Conservation (phyloP, 2,797 vertebrate species). For the Arrhamphus sclerolepis region DNA sequence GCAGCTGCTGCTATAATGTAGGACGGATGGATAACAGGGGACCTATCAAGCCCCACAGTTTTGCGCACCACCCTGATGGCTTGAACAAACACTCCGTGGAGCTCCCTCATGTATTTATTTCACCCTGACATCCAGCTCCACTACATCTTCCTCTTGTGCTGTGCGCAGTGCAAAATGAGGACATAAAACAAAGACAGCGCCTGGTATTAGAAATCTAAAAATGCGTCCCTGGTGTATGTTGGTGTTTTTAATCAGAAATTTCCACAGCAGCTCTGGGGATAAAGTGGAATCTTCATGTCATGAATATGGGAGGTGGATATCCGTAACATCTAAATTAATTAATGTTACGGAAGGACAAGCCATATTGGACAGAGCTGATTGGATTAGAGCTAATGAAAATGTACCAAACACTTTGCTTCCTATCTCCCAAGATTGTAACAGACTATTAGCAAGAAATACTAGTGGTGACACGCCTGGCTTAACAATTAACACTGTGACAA, state of each 20-base stretch:
- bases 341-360: neutral
- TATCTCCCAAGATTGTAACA: constrained; percentile 15
- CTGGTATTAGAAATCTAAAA: constrained; percentile 7
- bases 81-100: constrained; percentile 42
- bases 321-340: neutral
- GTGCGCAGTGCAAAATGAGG: neutral
- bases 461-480: constrained; percentile 22
- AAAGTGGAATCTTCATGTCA: neutral
- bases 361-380: constrained; percentile 5
- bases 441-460: constrained; percentile 35
- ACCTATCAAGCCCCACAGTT: constrained; percentile 51
- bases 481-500: constrained; percentile 34
- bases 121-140: constrained; percentile 34
- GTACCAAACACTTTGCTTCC: constrained; percentile 23
- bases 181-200: constrained; percentile 12
- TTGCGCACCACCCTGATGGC: constrained; percentile 43
- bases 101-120: constrained; percentile 44
- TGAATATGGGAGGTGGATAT: constrained; percentile 7
- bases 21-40: constrained; percentile 60
- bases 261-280: neutral
- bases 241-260: constrained; percentile 10
- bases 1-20: constrained; percentile 45
- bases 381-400: constrained; percentile 30
- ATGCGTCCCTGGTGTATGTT: neutral
- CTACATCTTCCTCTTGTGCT: constrained; percentile 10